Percentiles rank a stretch among this genome's conserved stretches.
These are phyloP conservation scores for Pardalotus punctatus DNA, from an alignment of 2,113 vertebrate genomes.

Conservation along the genomic window DNA sequence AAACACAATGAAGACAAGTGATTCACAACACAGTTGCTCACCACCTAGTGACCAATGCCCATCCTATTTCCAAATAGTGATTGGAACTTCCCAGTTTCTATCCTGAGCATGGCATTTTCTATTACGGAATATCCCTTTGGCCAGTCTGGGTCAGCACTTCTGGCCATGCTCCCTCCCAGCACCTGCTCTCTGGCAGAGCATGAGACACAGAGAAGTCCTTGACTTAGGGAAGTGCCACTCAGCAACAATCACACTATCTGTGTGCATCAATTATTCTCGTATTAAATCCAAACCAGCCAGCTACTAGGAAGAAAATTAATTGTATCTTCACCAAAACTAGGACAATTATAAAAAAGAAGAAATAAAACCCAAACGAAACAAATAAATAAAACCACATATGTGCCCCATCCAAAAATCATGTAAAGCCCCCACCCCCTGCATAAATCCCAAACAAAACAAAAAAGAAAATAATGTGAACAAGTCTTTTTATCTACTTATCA, in stretches of 20 bases:
- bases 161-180: not conserved
- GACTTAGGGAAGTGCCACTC: not conserved
- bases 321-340: not conserved
- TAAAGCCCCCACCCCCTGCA: rapidly evolving
- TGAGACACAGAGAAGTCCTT: not conserved
- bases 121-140: not conserved
- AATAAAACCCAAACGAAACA: not conserved
- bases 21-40: not conserved
- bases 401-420: not conserved
- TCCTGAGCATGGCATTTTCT: not conserved
- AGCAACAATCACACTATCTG: not conserved
- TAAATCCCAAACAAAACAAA: not conserved
- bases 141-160: not conserved
- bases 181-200: not conserved
- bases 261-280: not conserved
- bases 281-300: not conserved
- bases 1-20: not conserved
- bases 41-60: not conserved
- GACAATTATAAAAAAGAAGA: not conserved
- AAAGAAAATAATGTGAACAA: not conserved
- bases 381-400: not conserved
- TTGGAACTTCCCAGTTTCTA: not conserved
- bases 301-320: not conserved
- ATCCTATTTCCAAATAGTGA: not conserved
- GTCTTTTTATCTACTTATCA: not conserved